These are phyloP conservation scores for Camelus bactrianus DNA, from an alignment of 2,113 vertebrate genomes.

Conservation along the genomic window DNA sequence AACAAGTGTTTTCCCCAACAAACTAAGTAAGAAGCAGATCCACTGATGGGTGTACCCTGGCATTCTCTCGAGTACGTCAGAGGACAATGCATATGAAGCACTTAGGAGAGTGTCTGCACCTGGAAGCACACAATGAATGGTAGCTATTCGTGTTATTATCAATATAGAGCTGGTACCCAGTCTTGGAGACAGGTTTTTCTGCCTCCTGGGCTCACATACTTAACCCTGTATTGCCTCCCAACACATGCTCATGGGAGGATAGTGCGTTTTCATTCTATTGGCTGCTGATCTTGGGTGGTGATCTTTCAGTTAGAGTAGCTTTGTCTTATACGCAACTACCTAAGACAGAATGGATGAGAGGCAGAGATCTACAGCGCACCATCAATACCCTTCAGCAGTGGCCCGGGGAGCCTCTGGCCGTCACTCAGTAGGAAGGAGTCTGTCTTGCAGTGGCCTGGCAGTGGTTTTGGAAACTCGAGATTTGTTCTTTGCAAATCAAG, in stretches of 20 bases:
- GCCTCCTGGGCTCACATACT: neutral
- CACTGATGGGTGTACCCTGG: neutral
- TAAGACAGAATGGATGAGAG: neutral
- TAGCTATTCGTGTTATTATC: neutral
- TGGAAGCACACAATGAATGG: neutral
- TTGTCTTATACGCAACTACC: neutral
- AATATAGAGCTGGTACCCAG: neutral
- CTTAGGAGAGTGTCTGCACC: neutral
- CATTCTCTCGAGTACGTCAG: neutral
- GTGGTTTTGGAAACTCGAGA: conserved; percentile 58
- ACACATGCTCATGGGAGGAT: neutral
- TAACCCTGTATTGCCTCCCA: neutral
- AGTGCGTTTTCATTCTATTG: neutral
- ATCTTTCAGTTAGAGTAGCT: neutral
- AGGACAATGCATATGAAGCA: neutral
- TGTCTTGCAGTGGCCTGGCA: conserved; percentile 30
- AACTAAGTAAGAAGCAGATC: neutral
- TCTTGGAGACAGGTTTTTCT: neutral
- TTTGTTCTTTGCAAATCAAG: conserved; percentile 77
- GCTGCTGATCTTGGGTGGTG: neutral
- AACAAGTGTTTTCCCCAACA: neutral
- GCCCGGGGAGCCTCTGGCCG: neutral
- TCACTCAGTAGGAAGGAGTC: neutral
- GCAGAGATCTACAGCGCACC: neutral
- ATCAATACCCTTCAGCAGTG: neutral